Conservation (phyloP, 1,140 invertebrate genomes). For the Polyergus mexicanus region DNA sequence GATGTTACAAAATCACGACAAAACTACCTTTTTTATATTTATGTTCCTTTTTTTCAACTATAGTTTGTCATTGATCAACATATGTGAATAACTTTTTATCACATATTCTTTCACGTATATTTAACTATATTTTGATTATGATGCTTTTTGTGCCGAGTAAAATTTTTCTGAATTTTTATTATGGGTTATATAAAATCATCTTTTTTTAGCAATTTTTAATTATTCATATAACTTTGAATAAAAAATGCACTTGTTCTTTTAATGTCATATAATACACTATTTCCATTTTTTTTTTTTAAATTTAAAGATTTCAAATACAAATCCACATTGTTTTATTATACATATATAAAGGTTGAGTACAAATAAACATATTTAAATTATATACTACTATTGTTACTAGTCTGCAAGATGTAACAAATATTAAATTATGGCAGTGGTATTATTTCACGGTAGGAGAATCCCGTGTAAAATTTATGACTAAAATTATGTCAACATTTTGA, state of each 20-base stretch:
- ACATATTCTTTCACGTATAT: too few species aligned
- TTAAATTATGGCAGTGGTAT: slow-evolving; percentile 77
- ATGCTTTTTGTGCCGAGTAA: too few species aligned
- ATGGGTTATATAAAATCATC: too few species aligned
- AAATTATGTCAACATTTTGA: neutral
- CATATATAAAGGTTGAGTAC: slow-evolving; percentile 61
- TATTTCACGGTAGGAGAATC: slow-evolving; percentile 17
- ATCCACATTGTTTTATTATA: slow-evolving; percentile 71
- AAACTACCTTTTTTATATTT: too few species aligned
- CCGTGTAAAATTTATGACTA: slow-evolving; percentile 55
- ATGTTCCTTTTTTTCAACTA: too few species aligned
- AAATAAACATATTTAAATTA: slow-evolving; percentile 73
- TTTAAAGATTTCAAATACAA: neutral
- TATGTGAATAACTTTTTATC: too few species aligned
- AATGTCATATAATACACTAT: neutral
- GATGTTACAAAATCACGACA: too few species aligned
- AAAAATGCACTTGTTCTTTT: neutral
- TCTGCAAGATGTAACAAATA: slow-evolving; percentile 64
- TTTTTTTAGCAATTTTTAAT: too few species aligned
- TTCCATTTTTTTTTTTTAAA: neutral
- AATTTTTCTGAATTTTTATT: too few species aligned
- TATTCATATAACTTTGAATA: neutral
- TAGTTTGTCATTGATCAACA: too few species aligned
- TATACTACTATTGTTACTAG: slow-evolving; percentile 48
- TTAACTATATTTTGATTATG: too few species aligned